A percentile compares a stretch with the other conserved stretches of the same genome.
These are phyloP conservation scores for Ariolimax columbianus DNA, from an alignment of 2,888 invertebrate species.

Conservation along the genomic window DNA sequence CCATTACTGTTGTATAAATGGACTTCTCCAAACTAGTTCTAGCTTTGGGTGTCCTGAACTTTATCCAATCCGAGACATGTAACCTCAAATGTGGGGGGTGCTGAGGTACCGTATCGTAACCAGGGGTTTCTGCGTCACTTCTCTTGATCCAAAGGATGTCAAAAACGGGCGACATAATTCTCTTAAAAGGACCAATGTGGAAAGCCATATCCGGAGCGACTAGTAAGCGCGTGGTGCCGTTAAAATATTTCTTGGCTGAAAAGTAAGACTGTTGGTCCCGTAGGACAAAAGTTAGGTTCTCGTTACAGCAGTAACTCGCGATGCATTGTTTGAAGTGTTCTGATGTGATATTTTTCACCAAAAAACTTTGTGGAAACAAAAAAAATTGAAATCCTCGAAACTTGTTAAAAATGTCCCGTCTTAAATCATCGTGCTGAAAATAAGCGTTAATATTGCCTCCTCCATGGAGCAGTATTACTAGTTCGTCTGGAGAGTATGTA, in stretches of 20 bases:
- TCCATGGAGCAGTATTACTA: slow-evolving; percentile 55
- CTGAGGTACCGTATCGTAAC: slow-evolving; percentile 22
- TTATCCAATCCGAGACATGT: slow-evolving; percentile 48
- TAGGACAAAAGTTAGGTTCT: slow-evolving; percentile 49
- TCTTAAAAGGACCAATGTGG: slow-evolving; percentile 51
- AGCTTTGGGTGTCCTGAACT: slow-evolving; percentile 35
- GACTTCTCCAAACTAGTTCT: slow-evolving; percentile 44
- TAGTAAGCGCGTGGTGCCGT: slow-evolving; percentile 37
- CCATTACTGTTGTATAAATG: slow-evolving; percentile 45
- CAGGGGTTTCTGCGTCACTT: slow-evolving; percentile 48
- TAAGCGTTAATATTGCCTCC: slow-evolving; percentile 57
- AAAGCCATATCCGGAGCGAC: slow-evolving; percentile 59
- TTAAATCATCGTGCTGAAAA: slow-evolving; percentile 6
- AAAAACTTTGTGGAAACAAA: slow-evolving; percentile 56
- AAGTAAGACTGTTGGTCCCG: slow-evolving; percentile 47
- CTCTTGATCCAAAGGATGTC: slow-evolving; percentile 57
- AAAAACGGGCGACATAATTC: slow-evolving; percentile 53
- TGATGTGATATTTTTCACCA: not conserved
- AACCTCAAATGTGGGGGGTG: slow-evolving; percentile 40
- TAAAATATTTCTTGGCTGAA: slow-evolving; percentile 39
- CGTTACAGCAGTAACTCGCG: slow-evolving; percentile 44
- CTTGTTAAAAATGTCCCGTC: slow-evolving; percentile 26
- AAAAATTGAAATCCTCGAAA: slow-evolving; percentile 48
- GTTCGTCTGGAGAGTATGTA: slow-evolving; percentile 27
- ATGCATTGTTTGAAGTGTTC: slow-evolving; percentile 4